Percentiles rank a stretch among this genome's conserved stretches.
These are phyloP conservation scores for Epinotia demarniana DNA, from an alignment of 2,888 invertebrate species.

Conservation along the genomic window DNA sequence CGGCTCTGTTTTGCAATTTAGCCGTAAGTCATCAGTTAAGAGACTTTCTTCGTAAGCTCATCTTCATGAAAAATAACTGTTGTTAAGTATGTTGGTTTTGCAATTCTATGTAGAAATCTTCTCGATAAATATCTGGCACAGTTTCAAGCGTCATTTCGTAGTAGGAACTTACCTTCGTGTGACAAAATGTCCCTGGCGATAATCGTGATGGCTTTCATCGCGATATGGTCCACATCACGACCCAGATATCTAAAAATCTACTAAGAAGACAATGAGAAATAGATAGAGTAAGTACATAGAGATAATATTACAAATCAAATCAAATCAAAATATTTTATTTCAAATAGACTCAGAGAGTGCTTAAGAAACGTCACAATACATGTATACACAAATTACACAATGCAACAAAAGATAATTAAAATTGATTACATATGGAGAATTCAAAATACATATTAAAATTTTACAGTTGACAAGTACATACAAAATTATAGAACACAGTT, in stretches of 20 bases:
- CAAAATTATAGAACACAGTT: no score
- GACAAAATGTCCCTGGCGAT: slow-evolving; percentile 57
- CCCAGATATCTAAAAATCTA: slow-evolving; percentile 61
- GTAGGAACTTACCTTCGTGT: slow-evolving; percentile 56
- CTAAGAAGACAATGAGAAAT: slow-evolving; percentile 56
- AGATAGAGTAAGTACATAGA: background rate
- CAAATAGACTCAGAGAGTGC: no score
- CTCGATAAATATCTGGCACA: slow-evolving; percentile 35
- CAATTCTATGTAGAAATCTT: slow-evolving; percentile 4
- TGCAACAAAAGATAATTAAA: no score
- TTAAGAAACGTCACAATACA: no score
- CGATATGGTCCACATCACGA: slow-evolving; percentile 71
- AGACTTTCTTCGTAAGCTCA: background rate
- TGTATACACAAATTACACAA: no score
- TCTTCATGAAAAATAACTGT: background rate
- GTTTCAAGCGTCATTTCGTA: slow-evolving; percentile 10
- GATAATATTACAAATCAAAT: background rate
- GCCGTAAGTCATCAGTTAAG: no score
- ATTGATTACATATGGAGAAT: no score
- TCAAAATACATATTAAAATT: no score
- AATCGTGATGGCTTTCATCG: slow-evolving; percentile 77
- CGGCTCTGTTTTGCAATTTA: no score
- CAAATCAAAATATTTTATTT: no score
- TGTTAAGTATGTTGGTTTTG: background rate
- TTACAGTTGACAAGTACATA: no score